Evolutionary conservation across 2,797 vertebrate genomes (phyloP).

Genomic region (Buphagus erythrorhynchus): DNA sequence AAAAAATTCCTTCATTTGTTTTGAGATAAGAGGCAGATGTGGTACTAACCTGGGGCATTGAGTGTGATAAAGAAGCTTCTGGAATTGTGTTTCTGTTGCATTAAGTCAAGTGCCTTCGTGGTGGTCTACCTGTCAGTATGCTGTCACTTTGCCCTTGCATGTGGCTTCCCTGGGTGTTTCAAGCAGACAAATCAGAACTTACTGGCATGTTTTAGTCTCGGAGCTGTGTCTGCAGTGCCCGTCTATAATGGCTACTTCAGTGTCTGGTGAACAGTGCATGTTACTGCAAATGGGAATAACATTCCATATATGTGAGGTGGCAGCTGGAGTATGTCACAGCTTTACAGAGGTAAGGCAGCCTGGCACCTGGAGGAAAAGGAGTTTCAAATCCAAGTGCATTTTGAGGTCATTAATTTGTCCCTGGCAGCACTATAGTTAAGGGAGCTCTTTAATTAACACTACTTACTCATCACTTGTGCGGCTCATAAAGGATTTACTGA

Average conservation of each 20-base stretch:
- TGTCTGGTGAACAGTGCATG: accelerated
- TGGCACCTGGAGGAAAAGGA: not conserved
- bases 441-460: conserved; percentile 67
- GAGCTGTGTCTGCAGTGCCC: not conserved
- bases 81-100: not conserved
- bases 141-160: not conserved
- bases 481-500: conserved; percentile 53
- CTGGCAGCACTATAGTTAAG: conserved; percentile 13
- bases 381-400: conserved; percentile 31
- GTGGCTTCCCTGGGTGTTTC: not conserved
- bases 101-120: not conserved
- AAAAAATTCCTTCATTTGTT: not conserved
- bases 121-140: not conserved
- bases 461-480: conserved; percentile 54
- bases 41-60: not conserved
- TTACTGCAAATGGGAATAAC: not conserved
- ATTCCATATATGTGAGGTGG: not conserved
- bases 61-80: not conserved
- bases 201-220: not conserved
- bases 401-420: conserved; percentile 58
- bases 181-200: not conserved
- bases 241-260: not conserved
- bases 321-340: conserved; percentile 33
- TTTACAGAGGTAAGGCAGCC: not conserved
- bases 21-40: not conserved